Conservation (phyloP, 2,888 invertebrate genomes). For the Thymelicus sylvestris region DNA sequence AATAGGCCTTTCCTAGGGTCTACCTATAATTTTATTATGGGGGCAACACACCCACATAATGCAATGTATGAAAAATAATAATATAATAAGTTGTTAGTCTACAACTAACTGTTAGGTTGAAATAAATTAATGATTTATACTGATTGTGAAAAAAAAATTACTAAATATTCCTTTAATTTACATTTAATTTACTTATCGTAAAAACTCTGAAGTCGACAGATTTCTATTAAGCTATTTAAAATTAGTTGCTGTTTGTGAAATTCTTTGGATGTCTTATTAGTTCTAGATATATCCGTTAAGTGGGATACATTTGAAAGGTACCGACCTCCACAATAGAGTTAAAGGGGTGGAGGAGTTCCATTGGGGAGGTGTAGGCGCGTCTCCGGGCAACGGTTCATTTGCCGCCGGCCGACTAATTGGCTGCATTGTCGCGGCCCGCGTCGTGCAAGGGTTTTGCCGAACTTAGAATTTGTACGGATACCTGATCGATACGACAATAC, state of each 20-base stretch:
- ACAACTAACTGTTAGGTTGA: no score
- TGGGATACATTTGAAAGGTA: background rate
- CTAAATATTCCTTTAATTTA: no score
- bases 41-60: no score
- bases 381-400: conserved; percentile 19
- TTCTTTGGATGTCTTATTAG: background rate
- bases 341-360: background rate
- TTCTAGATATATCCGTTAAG: background rate
- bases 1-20: no score
- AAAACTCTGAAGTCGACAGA: no score
- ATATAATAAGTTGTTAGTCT: no score
- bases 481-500: background rate
- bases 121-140: no score
- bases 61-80: no score
- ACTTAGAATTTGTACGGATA: conserved; percentile 11
- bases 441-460: background rate
- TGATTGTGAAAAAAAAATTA: no score
- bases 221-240: no score
- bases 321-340: background rate
- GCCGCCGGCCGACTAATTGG: conserved; percentile 25
- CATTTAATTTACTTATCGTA: no score
- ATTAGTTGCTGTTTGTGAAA: background rate
- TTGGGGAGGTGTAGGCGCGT: background rate
- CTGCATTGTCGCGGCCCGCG: conserved; percentile 23
- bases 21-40: no score